Conservation (phyloP, 2,888 invertebrate genomes). For the Standfussiana lucernea region DNA sequence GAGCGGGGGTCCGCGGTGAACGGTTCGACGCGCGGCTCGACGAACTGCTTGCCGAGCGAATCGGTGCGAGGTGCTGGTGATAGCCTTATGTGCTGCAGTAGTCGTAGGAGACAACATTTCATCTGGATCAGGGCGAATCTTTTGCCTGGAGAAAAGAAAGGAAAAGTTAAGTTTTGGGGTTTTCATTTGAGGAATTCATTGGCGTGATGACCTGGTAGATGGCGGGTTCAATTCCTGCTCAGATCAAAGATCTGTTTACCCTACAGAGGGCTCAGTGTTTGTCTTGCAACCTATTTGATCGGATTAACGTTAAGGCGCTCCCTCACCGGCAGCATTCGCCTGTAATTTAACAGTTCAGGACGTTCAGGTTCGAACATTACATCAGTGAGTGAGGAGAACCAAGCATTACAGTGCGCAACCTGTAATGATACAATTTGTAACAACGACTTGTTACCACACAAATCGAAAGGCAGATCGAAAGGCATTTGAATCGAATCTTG, state of each 20-base stretch:
- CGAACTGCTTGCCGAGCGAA: conserved; percentile 70
- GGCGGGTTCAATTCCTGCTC: not conserved
- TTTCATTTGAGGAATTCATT: not conserved
- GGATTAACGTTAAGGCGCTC: not conserved
- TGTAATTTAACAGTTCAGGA: too few species aligned
- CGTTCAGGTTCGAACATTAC: too few species aligned
- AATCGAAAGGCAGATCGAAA: too few species aligned
- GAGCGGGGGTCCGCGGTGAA: conserved; percentile 83
- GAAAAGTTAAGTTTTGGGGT: not conserved
- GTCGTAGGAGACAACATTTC: conserved; percentile 84
- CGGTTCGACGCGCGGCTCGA: conserved; percentile 72
- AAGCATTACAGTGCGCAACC: too few species aligned
- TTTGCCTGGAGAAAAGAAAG: conserved; percentile 77
- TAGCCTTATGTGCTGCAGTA: conserved; percentile 78
- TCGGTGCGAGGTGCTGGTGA: conserved; percentile 72
- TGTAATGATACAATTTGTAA: too few species aligned
- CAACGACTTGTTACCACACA: too few species aligned
- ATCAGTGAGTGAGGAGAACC: too few species aligned
- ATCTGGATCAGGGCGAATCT: conserved; percentile 87
- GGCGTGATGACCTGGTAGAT: not conserved
- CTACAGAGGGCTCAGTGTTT: not conserved
- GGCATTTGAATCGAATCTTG: too few species aligned
- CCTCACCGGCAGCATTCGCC: not conserved
- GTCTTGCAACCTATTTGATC: not conserved
- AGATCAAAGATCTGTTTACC: not conserved